phyloP scores from a whole-genome alignment of 1,140 invertebrate genomes.

The Bombus ignitus region DNA sequence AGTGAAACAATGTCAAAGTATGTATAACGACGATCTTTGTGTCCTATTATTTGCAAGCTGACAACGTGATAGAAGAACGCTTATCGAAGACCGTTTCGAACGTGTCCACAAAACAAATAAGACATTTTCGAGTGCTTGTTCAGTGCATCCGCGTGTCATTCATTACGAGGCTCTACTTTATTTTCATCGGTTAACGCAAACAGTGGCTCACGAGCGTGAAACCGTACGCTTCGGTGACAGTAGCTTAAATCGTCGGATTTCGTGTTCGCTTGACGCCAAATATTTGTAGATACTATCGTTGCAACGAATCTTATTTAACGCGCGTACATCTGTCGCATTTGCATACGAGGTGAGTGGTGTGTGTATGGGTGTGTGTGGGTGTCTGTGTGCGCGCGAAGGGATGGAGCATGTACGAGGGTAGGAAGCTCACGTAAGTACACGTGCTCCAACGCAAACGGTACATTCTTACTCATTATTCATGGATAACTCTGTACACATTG shows the following conservation, averaged over 20 bases:
- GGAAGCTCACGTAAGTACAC: neutral
- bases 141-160: constrained; percentile 26
- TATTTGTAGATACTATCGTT: constrained; percentile 59
- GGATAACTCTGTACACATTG: constrained; percentile 31
- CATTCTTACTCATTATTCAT: constrained; percentile 49
- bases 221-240: constrained; percentile 14
- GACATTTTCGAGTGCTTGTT: no score
- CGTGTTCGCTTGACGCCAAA: constrained; percentile 51
- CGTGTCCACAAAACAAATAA: no score
- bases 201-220: constrained; percentile 33
- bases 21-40: no score
- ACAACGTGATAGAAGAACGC: no score
- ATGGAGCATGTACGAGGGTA: neutral
- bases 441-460: constrained; percentile 11
- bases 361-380: neutral
- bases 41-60: no score
- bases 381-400: neutral
- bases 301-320: constrained; percentile 63
- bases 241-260: constrained; percentile 52
- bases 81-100: no score
- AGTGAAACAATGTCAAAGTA: no score
- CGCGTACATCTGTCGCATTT: constrained; percentile 35
- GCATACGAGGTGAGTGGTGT: neutral
- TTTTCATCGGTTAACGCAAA: constrained; percentile 58
- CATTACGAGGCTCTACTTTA: constrained; percentile 35